phyloP scores from a whole-genome alignment of 2,888 invertebrate species.

The Eubasilissa splendida region DNA sequence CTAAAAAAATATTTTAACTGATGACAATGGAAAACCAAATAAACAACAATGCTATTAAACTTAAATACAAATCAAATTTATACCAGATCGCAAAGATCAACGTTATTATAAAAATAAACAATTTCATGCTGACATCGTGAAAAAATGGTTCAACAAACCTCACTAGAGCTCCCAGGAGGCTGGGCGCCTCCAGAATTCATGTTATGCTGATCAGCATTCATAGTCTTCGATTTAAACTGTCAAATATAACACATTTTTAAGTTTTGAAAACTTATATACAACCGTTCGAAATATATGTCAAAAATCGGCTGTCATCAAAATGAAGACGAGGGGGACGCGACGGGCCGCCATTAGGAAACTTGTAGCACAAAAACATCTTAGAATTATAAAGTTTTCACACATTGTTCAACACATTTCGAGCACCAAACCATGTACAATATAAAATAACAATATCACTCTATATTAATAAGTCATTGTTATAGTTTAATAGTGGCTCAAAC shows the following conservation, averaged over 20 bases:
- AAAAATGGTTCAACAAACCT: slow-evolving; percentile 64
- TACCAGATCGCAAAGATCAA: background rate
- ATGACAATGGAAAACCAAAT: background rate
- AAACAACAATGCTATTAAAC: background rate
- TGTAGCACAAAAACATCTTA: slow-evolving; percentile 71
- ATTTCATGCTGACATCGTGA: slow-evolving; percentile 18
- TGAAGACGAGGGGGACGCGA: slow-evolving; percentile 79
- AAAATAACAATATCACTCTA: slow-evolving; percentile 5
- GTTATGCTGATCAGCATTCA: slow-evolving; percentile 72
- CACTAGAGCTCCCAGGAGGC: slow-evolving; percentile 70
- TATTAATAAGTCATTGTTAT: slow-evolving; percentile 33
- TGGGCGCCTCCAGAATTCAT: slow-evolving; percentile 76
- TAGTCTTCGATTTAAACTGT: slow-evolving; percentile 64
- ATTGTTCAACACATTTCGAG: slow-evolving; percentile 39
- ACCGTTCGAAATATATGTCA: slow-evolving; percentile 62
- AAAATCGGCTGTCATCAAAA: slow-evolving; percentile 76
- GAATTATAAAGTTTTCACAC: slow-evolving; percentile 41
- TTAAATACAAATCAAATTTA: background rate
- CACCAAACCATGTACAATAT: slow-evolving; percentile 19
- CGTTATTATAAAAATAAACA: slow-evolving; percentile 13
- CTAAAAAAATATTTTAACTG: slow-evolving; percentile 23
- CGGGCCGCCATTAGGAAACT: slow-evolving; percentile 78
- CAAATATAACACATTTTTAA: slow-evolving; percentile 61
- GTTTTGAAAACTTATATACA: slow-evolving; percentile 52
- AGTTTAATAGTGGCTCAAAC: slow-evolving; percentile 12